phyloP scores from a whole-genome alignment of 2,888 invertebrate species.

The Micoletzkya japonica region DNA sequence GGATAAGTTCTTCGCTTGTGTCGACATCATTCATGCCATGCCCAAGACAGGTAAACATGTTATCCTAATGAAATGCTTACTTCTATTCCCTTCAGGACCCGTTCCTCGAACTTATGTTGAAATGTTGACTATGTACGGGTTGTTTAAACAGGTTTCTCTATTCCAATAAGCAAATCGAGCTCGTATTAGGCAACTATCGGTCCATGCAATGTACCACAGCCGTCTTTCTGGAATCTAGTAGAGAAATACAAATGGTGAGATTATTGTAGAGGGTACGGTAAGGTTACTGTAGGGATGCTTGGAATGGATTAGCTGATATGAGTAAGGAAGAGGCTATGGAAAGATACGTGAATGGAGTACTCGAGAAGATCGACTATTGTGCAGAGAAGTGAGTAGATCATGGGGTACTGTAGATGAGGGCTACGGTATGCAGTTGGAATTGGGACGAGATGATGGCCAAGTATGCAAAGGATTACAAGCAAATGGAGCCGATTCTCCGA shows the following conservation, averaged over 20 bases:
- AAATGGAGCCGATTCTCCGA: conserved; percentile 9
- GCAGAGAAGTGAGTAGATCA: conserved; percentile 14
- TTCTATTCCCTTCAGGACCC: conserved; percentile 2
- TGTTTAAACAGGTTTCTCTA: conserved; percentile 16
- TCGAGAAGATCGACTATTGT: conserved; percentile 27
- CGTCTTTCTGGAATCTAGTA: conserved; percentile 19
- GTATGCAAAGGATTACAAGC: conserved; percentile 8
- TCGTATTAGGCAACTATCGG: conserved; percentile 5
- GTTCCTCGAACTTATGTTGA: conserved; percentile 10
- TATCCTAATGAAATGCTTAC: not conserved
- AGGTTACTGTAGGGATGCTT: conserved; percentile 10
- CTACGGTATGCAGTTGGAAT: conserved; percentile 1
- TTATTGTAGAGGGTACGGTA: not conserved
- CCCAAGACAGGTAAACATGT: conserved; percentile 8
- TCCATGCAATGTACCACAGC: not conserved
- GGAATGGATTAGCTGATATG: conserved; percentile 15
- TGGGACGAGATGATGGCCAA: conserved; percentile 21
- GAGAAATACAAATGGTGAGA: conserved; percentile 21
- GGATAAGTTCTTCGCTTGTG: conserved; percentile 25
- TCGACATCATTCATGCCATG: conserved; percentile 23
- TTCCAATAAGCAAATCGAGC: not conserved
- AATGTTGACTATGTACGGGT: conserved; percentile 19
- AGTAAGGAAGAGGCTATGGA: conserved; percentile 23
- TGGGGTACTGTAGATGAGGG: not conserved
- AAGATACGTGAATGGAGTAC: not conserved